Evolutionary conservation across 92 coral and sea anemone species (phyloP), one percentile per base, ranked within the genome.

Genomic region (Virgularia gustaviana): DNA sequence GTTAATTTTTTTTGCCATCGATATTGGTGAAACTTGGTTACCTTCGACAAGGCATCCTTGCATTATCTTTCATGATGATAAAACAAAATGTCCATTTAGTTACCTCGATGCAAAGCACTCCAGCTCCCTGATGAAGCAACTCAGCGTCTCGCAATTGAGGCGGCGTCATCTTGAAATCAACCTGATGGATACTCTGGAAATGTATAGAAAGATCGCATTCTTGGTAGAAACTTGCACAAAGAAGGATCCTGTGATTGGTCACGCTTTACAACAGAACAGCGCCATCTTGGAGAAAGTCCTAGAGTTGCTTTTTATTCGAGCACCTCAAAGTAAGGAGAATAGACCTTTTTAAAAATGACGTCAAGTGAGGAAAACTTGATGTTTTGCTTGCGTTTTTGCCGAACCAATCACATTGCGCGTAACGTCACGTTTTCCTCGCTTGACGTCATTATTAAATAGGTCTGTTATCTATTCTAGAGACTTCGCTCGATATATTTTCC

Each of bases 211-310:
- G 47, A 76, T 87, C 43, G 57, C 78, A 11, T 49, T 68, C 1
- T 57, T 87, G 52, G 55, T 83, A 12, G 79, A 75, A 47, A 49
- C 75, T 3, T 49, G 75, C 51, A 16, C 75, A 15, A 47, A 20
- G 16, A 31, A 51, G 23, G 62, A 88, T 83, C 95, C 83, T 43
- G 51, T 86, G 29, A 60, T 86, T 18, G 60, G 57, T 63, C 86
- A 65, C 59, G 89, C 83, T 31, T 78, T 94, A 20, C 87, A 84
- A 16, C 90, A 94, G 77, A 88, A 83, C 75, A 56, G 49, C 16
- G 53, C 39, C 44, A 70, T 85, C 23, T 71, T 94, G 72, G 87
- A 83, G 66, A 77, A 78, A 39, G 64, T 87, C 24, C 68, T 87
- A 81, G 64, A 62, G 4, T 54, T 89, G 53, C 78, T 77, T 68